phyloP scores from a whole-genome alignment of 2,888 invertebrate species.

The Eupithecia abbreviata region DNA sequence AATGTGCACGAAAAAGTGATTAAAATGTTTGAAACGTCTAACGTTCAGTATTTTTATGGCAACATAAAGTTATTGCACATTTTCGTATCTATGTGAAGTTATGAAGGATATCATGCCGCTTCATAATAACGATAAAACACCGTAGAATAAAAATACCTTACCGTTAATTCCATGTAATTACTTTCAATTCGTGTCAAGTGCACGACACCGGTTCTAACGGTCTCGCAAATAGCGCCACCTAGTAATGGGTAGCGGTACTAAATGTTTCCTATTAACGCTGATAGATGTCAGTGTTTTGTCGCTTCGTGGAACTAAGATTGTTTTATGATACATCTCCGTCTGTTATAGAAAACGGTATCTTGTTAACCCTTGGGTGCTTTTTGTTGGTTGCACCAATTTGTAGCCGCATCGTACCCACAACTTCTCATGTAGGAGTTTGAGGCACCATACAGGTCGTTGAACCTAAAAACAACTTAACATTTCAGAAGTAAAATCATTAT shows the following conservation, averaged over 20 bases:
- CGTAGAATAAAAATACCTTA: slow-evolving; percentile 11
- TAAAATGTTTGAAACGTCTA: background rate
- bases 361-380: slow-evolving; percentile 29
- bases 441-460: background rate
- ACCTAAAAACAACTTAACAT: background rate
- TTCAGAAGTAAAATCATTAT: background rate
- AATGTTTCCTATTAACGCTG: slow-evolving; percentile 59
- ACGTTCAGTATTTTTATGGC: background rate
- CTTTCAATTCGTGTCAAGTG: slow-evolving; percentile 35
- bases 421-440: background rate
- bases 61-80: background rate
- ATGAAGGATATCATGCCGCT: slow-evolving; percentile 9
- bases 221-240: slow-evolving; percentile 70
- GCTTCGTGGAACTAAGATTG: slow-evolving; percentile 27
- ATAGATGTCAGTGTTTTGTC: slow-evolving; percentile 63
- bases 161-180: slow-evolving; percentile 30
- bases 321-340: slow-evolving; percentile 18
- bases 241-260: slow-evolving; percentile 75
- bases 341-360: slow-evolving; percentile 11
- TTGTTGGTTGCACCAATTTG: background rate
- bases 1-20: background rate
- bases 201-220: slow-evolving; percentile 39
- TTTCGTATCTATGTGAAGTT: background rate
- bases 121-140: slow-evolving; percentile 10
- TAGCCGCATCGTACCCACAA: background rate